Base-by-base conservation (phyloP, 2,888 invertebrate species). In the Eucera pruinosa region DNA sequence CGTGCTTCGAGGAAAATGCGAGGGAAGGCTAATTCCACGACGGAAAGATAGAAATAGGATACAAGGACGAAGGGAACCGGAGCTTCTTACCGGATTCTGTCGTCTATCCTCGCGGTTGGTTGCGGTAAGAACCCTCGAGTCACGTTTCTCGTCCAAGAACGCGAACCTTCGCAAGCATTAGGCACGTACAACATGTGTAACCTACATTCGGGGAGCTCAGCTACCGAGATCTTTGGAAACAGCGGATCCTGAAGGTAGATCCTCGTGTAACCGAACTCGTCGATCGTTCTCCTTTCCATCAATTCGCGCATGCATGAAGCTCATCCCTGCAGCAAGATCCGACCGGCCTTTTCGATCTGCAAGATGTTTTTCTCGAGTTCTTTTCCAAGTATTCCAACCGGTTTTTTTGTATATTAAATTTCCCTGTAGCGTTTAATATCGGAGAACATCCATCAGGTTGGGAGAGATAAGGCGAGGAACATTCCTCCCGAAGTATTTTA, bases 111-210 rank as follows among this genome's bases (percentile, higher is more conserved):
- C 23, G 54, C 64, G 71, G 74, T 75, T 45, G 50, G 79, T 68
- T 62, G 64, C 82, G 60, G 72, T 55, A 65, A 73, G 72, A 78
- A 81, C 81, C 65, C 83, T 72, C 57, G 68, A 82, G 86, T 86
- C 87, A 87, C 85, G 85, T 85, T 74, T 70, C 67, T 27, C 79
- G 75, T 78, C 75, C 74, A 57, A 62, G 64, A 79, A 80, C 80
- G 76, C 68, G 80, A 84, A 86, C 84, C 83, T 81, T 77, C 70
- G 71, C 67, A 71, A 52, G 72, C 76, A 73, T 76, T 79, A 80
- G 77, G 76, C 86, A 86, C 86, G 87, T 86, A 83, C 81, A 62
- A 67, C 64, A 73, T 83, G 81, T 80, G 78, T 78, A 78, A 77
- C 78, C 78, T 71, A 78, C 57, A 78, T 78, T 65, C 78, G 41